Base-by-base conservation (phyloP, 1,140 invertebrate species). In the Drosophila funebris region DNA sequence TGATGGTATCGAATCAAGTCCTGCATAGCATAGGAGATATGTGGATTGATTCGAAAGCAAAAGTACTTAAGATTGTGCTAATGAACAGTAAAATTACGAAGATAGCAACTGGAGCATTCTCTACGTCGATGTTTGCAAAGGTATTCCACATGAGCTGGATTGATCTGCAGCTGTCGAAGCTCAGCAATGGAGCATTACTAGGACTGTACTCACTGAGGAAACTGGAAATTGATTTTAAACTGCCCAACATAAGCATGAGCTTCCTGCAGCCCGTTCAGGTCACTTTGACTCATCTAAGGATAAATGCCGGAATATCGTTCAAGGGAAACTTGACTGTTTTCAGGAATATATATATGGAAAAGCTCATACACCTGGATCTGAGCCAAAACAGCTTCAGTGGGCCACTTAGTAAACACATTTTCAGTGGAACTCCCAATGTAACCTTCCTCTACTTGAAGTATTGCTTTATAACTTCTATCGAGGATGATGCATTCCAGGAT, bases 261-360 rank as follows among this genome's bases (percentile, higher is more conserved):
- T 76, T 88, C 13, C 46, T 88, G 27, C 84, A 88, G 14, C 81
- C 84, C 0, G 76, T 88, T 2, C 84, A 82, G 31, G 18, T 56
- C 1, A 88, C 78, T 0, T 41, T 88, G 1, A 68, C 48, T 4
- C 53, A 82, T 9, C 50, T 88, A 13, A 48, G 46, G 8, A 24
- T 88, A 1, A 84, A 88, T 69, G 62, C 64, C 2, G 53, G 48
- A 9, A 48, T 88, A 4, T 8, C 8, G 4, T 69, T 88, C 5
- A 6, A 53, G 1, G 60, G 64, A 2, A 41, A 54, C 5, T 46
- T 48, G 0, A 70, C 39, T 20, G 46, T 77, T 4, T 88, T 88
- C 18, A 70, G 66, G 16, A 69, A 74, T 7, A 73, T 80, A 1
- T 58, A 52, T 33, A 31, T 88, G 33, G 31, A n/a, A 0, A 84